These are phyloP conservation scores for Elephas maximus DNA, from an alignment of 2,113 vertebrate genomes.

Conservation along the genomic window DNA sequence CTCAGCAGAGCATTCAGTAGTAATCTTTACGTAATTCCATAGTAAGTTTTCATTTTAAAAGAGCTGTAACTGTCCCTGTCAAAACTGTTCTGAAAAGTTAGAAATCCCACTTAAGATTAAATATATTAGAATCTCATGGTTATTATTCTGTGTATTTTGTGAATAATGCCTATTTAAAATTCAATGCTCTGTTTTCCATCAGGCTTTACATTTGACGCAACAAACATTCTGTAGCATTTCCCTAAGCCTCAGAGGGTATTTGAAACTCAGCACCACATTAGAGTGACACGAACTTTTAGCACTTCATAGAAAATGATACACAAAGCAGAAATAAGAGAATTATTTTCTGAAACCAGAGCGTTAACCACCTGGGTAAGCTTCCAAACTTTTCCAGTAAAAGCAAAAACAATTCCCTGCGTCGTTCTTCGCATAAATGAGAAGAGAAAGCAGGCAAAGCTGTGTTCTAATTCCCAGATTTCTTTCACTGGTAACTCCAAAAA, in stretches of 20 bases:
- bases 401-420: conserved; percentile 49
- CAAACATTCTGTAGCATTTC: neutral
- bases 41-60: neutral
- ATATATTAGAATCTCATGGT: neutral
- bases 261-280: neutral
- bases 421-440: conserved; percentile 30
- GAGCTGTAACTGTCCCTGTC: neutral
- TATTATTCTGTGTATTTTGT: conserved; percentile 5
- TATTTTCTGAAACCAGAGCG: conserved; percentile 24
- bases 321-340: neutral
- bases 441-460: conserved; percentile 26
- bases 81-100: conserved; percentile 8
- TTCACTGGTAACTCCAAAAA: neutral
- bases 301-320: neutral
- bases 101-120: neutral
- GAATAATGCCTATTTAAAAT: conserved; percentile 33
- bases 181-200: neutral
- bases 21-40: neutral
- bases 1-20: accelerated
- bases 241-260: neutral
- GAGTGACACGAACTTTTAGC: neutral
- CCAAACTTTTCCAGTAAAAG: neutral
- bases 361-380: conserved; percentile 33
- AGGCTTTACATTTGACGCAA: neutral
- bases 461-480: conserved; percentile 63